These are phyloP conservation scores for Nysson spinosus DNA, from an alignment of 2,888 invertebrate species.

Conservation along the genomic window DNA sequence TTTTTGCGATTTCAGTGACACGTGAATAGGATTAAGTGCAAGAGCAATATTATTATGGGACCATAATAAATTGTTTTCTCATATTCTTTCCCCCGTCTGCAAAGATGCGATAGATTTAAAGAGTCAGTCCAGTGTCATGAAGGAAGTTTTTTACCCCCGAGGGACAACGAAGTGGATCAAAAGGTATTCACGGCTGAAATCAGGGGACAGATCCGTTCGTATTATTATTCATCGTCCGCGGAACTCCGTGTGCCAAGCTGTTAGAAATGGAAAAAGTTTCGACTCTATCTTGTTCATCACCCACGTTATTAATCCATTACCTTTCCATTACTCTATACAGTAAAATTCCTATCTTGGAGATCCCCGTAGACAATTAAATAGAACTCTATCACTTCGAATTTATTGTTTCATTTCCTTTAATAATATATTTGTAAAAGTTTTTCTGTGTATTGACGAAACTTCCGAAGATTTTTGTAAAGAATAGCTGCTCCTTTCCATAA, in stretches of 20 bases:
- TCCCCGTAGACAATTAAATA: not conserved
- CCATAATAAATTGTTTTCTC: too few relatives aligned
- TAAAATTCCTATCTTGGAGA: not conserved
- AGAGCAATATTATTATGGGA: too few relatives aligned
- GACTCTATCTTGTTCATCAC: not conserved
- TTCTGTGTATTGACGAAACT: too few relatives aligned
- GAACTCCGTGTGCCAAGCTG: not conserved
- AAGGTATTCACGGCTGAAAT: slow-evolving; percentile 3
- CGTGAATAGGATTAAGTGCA: too few relatives aligned
- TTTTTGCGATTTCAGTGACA: too few relatives aligned
- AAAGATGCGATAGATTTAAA: slow-evolving; percentile 4
- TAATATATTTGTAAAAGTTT: too few relatives aligned
- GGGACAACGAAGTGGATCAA: slow-evolving; percentile 3
- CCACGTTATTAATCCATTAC: slow-evolving; percentile 12
- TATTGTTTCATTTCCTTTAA: too few relatives aligned
- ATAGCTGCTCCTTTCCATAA: too few relatives aligned
- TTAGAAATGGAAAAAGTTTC: slow-evolving; percentile 21
- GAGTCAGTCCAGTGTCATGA: slow-evolving; percentile 11
- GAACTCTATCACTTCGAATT: too few relatives aligned
- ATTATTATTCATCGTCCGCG: slow-evolving; percentile 12
- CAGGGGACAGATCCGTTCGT: not conserved
- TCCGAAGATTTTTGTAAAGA: too few relatives aligned
- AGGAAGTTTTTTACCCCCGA: slow-evolving; percentile 8
- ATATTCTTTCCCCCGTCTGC: not conserved
- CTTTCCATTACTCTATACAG: not conserved